Evolutionary conservation across 2,888 invertebrate genomes (phyloP), one percentile per base, ranked within the genome.

Genomic region (Brachycybe producta): DNA sequence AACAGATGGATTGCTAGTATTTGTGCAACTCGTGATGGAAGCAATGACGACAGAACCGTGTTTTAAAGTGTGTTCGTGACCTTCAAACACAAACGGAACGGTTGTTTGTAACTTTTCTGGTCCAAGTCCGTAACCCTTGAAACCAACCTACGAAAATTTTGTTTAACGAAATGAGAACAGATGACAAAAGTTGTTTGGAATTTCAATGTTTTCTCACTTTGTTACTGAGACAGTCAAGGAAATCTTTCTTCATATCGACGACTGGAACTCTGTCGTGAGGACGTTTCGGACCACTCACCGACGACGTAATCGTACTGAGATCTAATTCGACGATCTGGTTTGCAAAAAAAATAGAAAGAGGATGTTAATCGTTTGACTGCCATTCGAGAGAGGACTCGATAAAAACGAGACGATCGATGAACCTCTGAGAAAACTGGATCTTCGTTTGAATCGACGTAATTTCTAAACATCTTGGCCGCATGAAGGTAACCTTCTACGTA

Each of bases 21-120:
- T 98, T 48, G 97, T 97, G 67, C 97, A 98, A 23, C 90, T 91
- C 1, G 97, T 97, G 60, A 97, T 95, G 47, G 97, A 95, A 0
- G 95, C 92, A 57, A 97, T 94, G 51, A 97, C 84, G 19, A 97
- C 92, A 1, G 90, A 87, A 2, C 95, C 94, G 66, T 95, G 91
- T 0, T 70, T 75, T 55, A 95, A 73, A 35, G 71, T 73, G 67
- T 90, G 92, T 54, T 82, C 78, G 56, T 78, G 73, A 5, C 83
- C 84, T 61, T 92, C 84, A 72, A 71, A 87, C 49, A 80, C 76
- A 68, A 95, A 88, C 58, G 79, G 78, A 0, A 80, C 82, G 2
- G 71, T 70, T 0, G 77, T 68, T 0, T 69, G 61, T 2, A 84
- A 66, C 63, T 82, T 81, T 0, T 76, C 75, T 0, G 73, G 68